These are phyloP conservation scores for Chauna torquata DNA, from an alignment of 2,113 vertebrate genomes.

Conservation along the genomic window DNA sequence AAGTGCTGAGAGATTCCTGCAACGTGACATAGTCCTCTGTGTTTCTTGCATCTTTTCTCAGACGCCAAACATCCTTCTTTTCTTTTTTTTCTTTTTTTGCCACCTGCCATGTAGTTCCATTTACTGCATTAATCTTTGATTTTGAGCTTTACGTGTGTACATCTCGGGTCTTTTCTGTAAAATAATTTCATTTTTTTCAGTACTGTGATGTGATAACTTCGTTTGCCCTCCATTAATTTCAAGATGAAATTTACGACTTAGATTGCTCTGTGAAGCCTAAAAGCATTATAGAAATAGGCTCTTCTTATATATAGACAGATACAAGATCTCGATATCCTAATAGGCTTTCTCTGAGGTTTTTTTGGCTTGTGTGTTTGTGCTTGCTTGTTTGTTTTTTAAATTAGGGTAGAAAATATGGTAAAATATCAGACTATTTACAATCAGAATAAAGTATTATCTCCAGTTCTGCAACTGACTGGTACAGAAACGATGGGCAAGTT, in stretches of 20 bases:
- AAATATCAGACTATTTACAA: too few relatives aligned
- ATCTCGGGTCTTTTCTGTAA: background rate
- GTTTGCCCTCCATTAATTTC: background rate
- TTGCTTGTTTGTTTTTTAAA: too few relatives aligned
- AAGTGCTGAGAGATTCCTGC: background rate
- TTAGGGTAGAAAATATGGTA: too few relatives aligned
- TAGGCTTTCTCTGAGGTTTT: background rate
- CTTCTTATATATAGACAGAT: background rate
- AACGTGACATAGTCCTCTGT: background rate
- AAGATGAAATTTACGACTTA: background rate
- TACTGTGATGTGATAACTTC: background rate
- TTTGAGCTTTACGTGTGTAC: background rate
- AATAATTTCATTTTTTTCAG: background rate
- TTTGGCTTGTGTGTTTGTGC: too few relatives aligned
- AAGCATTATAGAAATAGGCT: background rate
- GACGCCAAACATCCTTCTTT: background rate
- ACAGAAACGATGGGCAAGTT: background rate
- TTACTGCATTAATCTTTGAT: background rate
- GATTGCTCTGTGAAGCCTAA: background rate
- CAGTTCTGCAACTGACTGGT: background rate
- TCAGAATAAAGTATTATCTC: background rate
- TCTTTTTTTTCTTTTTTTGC: background rate
- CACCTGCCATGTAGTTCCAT: background rate
- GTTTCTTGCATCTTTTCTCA: background rate
- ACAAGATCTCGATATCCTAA: background rate